These are phyloP conservation scores for Leptocoma aspasia DNA, from an alignment of 2,113 vertebrate genomes.

Conservation along the genomic window DNA sequence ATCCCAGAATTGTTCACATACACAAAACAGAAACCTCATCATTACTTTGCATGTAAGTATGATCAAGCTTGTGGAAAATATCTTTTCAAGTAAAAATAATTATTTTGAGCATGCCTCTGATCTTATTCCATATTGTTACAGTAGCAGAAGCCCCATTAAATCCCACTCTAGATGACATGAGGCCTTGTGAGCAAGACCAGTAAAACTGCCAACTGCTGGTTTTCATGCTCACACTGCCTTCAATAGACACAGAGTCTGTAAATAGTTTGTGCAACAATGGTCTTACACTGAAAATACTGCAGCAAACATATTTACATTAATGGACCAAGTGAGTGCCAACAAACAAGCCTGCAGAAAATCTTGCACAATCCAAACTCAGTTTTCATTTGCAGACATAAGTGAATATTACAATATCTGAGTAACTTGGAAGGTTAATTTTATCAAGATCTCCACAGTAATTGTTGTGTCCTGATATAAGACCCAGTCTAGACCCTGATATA, in stretches of 20 bases:
- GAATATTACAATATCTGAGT: neutral
- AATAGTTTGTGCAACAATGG: neutral
- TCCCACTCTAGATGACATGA: neutral
- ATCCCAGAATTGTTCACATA: neutral
- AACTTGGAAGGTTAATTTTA: neutral
- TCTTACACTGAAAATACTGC: neutral
- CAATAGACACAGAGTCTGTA: neutral
- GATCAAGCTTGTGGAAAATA: neutral
- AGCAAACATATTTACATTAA: neutral
- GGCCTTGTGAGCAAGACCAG: neutral
- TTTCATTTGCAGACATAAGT: neutral
- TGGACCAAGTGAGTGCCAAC: neutral
- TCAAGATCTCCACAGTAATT: neutral
- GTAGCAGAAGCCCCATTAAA: neutral
- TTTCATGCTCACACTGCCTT: rapidly evolving
- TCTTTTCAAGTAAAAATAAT: neutral
- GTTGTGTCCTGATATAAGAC: neutral
- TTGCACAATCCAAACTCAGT: neutral
- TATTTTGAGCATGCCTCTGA: neutral
- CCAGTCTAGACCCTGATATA: neutral
- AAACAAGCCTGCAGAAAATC: neutral
- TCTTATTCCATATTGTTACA: neutral
- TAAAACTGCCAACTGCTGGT: neutral
- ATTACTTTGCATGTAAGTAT: neutral
- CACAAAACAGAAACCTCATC: neutral